Evolutionary conservation across 37 sponge, comb jelly and placozoan genomes (phyloP).

Genomic region (Eunapius fragilis): DNA sequence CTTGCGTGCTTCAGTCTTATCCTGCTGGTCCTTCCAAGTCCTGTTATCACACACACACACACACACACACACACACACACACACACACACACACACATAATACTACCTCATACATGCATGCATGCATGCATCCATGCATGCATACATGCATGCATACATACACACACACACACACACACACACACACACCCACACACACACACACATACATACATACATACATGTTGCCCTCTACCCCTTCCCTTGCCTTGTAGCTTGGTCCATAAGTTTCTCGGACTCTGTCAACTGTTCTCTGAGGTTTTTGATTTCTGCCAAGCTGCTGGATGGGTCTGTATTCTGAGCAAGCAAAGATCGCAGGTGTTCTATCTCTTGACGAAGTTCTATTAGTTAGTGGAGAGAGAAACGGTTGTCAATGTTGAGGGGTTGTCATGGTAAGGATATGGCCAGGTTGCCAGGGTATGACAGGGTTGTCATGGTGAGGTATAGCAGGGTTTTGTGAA

Average conservation of each 20-base stretch:
- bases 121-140: not conserved
- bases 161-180: not conserved
- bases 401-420: not conserved
- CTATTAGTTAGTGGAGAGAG: conserved; percentile 20
- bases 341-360: conserved; percentile 24
- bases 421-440: not conserved
- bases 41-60: conserved; percentile 10
- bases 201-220: not conserved
- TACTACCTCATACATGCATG: no score
- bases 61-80: not conserved
- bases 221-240: not conserved
- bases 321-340: not conserved
- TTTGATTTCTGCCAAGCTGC: conserved; percentile 34
- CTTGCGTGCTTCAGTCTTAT: conserved; percentile 64
- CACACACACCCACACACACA: not conserved
- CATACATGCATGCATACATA: not conserved
- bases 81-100: not conserved
- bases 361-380: conserved; percentile 73
- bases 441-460: not conserved
- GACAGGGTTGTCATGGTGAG: no score
- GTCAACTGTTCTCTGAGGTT: conserved; percentile 57
- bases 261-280: conserved; percentile 77
- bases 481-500: no score
- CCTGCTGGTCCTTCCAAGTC: conserved; percentile 76
- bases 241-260: conserved; percentile 41